phyloP scores from a whole-genome alignment of 2,113 vertebrate genomes.

The Acrocephalus kingi region DNA sequence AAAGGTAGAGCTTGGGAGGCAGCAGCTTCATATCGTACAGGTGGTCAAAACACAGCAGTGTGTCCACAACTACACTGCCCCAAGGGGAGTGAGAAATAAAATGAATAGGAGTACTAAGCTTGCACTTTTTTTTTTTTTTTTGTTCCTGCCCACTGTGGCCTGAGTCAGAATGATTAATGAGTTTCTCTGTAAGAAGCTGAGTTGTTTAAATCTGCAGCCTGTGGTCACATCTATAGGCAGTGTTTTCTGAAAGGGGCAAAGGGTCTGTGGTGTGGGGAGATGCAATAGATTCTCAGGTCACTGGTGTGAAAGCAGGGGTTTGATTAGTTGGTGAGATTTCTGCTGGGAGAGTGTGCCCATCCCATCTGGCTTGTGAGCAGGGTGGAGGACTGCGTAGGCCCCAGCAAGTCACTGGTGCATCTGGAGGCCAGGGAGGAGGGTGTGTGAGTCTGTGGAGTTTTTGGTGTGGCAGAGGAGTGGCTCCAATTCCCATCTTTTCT shows the following conservation, averaged over 20 bases:
- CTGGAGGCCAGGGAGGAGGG: background rate
- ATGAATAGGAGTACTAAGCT: background rate
- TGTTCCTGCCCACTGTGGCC: background rate
- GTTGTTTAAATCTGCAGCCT: background rate
- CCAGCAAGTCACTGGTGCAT: background rate
- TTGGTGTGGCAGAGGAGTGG: background rate
- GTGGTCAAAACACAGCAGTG: background rate
- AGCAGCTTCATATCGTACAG: background rate
- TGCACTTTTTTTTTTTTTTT: background rate
- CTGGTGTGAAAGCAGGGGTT: background rate
- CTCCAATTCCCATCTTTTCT: conserved; percentile 8
- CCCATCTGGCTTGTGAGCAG: background rate
- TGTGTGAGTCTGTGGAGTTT: background rate
- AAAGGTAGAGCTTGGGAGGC: background rate
- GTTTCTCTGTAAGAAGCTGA: background rate
- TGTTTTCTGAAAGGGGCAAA: background rate
- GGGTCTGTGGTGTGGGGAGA: background rate
- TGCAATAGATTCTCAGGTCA: background rate
- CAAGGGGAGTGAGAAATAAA: background rate
- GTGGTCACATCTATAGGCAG: background rate
- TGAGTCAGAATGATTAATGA: background rate
- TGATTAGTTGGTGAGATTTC: background rate
- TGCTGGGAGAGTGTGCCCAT: background rate
- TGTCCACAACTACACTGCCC: background rate
- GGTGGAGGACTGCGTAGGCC: background rate